Conservation (phyloP, 2,888 invertebrate species). For the Caenorhabditis auriculariae region DNA sequence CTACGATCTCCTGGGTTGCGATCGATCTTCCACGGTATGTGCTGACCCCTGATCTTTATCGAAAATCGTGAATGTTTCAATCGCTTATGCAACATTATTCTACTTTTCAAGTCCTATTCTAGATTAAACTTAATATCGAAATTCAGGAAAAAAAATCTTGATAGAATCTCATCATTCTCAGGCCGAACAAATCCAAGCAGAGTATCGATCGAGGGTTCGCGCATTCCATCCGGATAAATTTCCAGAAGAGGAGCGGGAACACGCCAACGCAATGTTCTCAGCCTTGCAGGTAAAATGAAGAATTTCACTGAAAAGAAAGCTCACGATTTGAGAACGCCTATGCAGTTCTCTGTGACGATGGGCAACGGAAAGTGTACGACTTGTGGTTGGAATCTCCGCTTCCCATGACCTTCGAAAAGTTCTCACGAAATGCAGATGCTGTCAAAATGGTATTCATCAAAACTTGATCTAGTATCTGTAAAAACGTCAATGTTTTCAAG, state of each 20-base stretch:
- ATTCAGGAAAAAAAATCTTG: neutral
- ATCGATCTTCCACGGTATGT: conserved; percentile 15
- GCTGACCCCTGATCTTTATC: no score
- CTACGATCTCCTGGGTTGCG: conserved; percentile 33
- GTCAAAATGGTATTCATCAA: conserved; percentile 28
- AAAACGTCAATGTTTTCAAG: no score
- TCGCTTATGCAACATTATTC: neutral
- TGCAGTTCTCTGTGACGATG: conserved; percentile 16
- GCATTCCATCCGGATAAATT: conserved; percentile 49
- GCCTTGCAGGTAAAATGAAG: neutral
- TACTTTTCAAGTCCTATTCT: conserved; percentile 7
- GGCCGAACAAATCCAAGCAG: conserved; percentile 50
- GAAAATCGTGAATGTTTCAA: no score
- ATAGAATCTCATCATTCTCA: conserved; percentile 14
- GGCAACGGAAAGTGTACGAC: conserved; percentile 28
- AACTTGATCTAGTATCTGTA: no score
- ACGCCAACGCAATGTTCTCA: neutral
- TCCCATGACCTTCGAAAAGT: conserved; percentile 33
- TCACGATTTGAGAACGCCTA: conserved; percentile 29
- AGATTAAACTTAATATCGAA: conserved; percentile 10
- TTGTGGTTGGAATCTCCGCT: conserved; percentile 35
- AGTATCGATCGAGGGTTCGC: conserved; percentile 45
- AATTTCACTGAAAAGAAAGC: neutral
- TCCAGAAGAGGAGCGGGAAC: conserved; percentile 7
- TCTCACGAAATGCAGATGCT: conserved; percentile 19